Evolutionary conservation across 2,113 vertebrate species (phyloP).

Genomic region (Eulemur rufifrons): DNA sequence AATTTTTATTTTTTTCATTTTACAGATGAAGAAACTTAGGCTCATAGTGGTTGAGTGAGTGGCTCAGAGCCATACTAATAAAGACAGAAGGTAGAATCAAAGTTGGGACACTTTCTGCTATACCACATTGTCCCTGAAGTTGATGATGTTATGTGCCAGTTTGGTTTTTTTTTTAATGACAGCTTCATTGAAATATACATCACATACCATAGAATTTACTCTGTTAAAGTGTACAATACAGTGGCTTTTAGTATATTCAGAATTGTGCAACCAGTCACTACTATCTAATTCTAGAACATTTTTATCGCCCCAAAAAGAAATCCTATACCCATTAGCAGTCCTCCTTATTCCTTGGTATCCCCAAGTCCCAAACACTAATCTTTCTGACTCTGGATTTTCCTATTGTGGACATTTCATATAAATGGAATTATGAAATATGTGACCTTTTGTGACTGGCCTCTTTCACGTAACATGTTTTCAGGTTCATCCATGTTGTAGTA

Average conservation of each 20-base stretch:
- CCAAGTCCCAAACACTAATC: neutral
- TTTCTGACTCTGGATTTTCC: neutral
- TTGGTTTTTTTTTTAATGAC: neutral
- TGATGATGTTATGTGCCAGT: neutral
- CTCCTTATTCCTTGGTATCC: neutral
- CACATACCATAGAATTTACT: neutral
- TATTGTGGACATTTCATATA: neutral
- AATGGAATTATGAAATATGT: neutral
- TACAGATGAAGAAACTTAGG: constrained; percentile 22
- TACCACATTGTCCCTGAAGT: neutral
- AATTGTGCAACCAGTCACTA: neutral
- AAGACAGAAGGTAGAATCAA: neutral
- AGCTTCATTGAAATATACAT: neutral
- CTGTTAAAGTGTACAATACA: neutral
- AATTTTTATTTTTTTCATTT: constrained; percentile 29
- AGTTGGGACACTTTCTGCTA: neutral
- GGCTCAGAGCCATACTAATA: neutral
- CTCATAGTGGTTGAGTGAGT: neutral
- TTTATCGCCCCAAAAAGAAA: neutral
- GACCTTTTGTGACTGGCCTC: neutral
- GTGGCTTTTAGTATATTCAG: neutral
- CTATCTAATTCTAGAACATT: neutral
- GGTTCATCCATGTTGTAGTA: neutral
- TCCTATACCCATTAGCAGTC: neutral
- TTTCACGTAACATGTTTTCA: neutral